phyloP scores from a whole-genome alignment of 2,888 invertebrate genomes.

The Parnassius smintheus region DNA sequence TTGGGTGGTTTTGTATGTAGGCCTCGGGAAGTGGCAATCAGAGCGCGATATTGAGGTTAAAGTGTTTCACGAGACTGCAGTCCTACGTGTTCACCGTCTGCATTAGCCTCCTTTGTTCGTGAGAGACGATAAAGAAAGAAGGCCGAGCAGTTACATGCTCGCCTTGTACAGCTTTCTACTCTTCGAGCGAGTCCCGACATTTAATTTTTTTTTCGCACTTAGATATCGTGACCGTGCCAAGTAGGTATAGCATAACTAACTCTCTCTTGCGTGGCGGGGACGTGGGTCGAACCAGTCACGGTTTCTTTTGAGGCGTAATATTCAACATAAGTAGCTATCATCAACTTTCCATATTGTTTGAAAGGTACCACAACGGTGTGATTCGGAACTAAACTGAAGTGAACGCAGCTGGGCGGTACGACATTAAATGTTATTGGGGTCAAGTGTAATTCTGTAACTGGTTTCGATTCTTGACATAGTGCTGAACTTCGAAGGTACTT shows the following conservation, averaged over 20 bases:
- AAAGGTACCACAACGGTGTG: conserved; percentile 28
- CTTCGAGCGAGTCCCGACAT: conserved; percentile 72
- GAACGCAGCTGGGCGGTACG: conserved; percentile 45
- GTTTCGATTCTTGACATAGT: conserved; percentile 16
- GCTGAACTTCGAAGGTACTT: not conserved
- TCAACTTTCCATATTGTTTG: conserved; percentile 59
- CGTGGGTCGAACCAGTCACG: conserved; percentile 67
- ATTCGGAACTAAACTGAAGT: conserved; percentile 43
- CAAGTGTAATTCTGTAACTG: conserved; percentile 55
- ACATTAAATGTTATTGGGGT: conserved; percentile 61
- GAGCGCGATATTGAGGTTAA: conserved; percentile 71
- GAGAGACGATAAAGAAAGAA: conserved; percentile 60
- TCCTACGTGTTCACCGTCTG: conserved; percentile 48
- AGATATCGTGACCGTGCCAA: conserved; percentile 61
- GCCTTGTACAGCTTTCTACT: conserved; percentile 80
- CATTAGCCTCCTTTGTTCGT: conserved; percentile 72
- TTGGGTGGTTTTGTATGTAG: conserved; percentile 45
- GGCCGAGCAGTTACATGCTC: conserved; percentile 73
- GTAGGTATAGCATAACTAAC: conserved; percentile 46
- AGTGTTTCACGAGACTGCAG: conserved; percentile 51
- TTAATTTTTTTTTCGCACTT: conserved; percentile 77
- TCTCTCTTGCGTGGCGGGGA: conserved; percentile 69
- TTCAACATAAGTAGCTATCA: conserved; percentile 37
- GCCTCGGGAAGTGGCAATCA: conserved; percentile 59
- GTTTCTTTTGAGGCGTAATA: conserved; percentile 63